Conservation (phyloP, 1,140 invertebrate species). For the Thaumetopoea pityocampa region DNA sequence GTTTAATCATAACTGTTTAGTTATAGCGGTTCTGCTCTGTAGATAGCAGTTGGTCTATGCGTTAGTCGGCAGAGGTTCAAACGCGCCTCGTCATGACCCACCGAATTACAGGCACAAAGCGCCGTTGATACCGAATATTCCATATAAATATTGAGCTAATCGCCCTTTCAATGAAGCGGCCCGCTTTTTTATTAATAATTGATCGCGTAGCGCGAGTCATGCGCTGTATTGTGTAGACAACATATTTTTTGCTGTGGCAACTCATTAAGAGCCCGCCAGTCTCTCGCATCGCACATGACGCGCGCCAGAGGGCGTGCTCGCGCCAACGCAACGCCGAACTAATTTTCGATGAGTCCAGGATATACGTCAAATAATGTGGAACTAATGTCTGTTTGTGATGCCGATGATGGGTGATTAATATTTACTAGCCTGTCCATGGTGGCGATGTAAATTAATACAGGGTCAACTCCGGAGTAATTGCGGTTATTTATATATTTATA, state of each 20-base stretch:
- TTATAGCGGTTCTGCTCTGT: constrained; percentile 6
- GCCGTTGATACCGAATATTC: constrained; percentile 75
- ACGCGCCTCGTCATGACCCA: constrained; percentile 67
- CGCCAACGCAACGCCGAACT: constrained; percentile 47
- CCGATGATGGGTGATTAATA: constrained; percentile 6
- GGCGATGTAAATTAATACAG: no score
- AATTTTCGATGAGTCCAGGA: constrained; percentile 49
- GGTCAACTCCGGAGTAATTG: no score
- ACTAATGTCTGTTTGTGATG: constrained; percentile 59
- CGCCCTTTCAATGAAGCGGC: constrained; percentile 74
- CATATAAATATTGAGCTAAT: constrained; percentile 76
- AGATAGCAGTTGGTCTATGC: constrained; percentile 54
- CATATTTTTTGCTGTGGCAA: constrained; percentile 64
- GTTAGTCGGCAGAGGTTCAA: constrained; percentile 47
- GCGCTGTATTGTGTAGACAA: constrained; percentile 64
- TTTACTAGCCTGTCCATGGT: not conserved
- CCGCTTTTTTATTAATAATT: constrained; percentile 75
- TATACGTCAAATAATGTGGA: constrained; percentile 47
- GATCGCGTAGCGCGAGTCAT: constrained; percentile 71
- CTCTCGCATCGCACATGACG: constrained; percentile 55
- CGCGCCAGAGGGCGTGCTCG: constrained; percentile 34
- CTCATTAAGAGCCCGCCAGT: constrained; percentile 54
- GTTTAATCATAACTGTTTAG: no score
- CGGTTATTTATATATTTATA: no score
- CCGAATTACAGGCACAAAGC: constrained; percentile 73